Evolutionary conservation across 37 sponge, comb jelly and placozoan species (phyloP).

Genomic region (Dysidea cf. avara): DNA sequence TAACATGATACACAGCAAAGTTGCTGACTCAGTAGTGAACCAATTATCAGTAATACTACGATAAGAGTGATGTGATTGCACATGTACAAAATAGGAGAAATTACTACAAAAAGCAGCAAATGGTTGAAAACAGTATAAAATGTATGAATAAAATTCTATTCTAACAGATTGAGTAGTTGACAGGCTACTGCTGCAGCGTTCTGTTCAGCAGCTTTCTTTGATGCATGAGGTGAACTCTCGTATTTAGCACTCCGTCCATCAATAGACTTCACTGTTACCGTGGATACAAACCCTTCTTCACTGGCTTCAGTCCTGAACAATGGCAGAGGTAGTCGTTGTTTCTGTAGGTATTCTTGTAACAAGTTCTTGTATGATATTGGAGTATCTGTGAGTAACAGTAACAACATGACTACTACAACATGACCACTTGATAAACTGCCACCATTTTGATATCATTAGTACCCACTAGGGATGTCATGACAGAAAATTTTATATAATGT

Average conservation of each 20-base stretch:
- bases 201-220: conserved; percentile 19
- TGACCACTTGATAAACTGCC: too few relatives aligned
- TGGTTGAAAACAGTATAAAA: neutral
- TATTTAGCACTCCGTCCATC: neutral
- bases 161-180: too few relatives aligned
- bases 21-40: conserved; percentile 27
- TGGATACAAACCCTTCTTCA: neutral
- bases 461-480: too few relatives aligned
- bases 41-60: conserved; percentile 37
- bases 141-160: neutral
- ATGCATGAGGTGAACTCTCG: neutral
- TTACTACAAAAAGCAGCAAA: neutral
- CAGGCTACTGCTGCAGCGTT: neutral
- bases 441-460: too few relatives aligned
- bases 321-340: conserved; percentile 21
- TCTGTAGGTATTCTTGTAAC: conserved; percentile 57
- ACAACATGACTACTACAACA: too few relatives aligned
- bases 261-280: neutral
- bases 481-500: too few relatives aligned
- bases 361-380: conserved; percentile 45
- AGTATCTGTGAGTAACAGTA: neutral
- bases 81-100: too few relatives aligned
- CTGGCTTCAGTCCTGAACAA: conserved; percentile 26
- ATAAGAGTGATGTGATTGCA: neutral
- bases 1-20: conserved; percentile 43